phyloP scores from a whole-genome alignment of 2,797 vertebrate species.

The Argya squamiceps region DNA sequence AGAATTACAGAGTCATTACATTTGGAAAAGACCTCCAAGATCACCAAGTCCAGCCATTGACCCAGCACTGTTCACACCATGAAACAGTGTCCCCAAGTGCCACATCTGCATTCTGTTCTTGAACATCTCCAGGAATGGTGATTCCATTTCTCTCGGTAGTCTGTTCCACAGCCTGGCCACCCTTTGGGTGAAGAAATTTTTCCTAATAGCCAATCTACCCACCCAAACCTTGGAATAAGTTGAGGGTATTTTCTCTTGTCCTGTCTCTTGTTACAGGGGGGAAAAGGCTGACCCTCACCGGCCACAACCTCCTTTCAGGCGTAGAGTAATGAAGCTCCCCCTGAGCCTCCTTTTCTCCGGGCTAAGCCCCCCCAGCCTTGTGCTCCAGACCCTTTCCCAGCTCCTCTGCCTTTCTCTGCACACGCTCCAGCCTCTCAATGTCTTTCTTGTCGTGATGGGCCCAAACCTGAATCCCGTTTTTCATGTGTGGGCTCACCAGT shows the following conservation, averaged over 20 bases:
- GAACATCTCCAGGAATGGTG: background rate
- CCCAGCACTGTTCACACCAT: background rate
- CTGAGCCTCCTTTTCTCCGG: background rate
- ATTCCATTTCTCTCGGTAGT: background rate
- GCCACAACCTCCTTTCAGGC: background rate
- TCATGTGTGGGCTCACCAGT: background rate
- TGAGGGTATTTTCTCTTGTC: background rate
- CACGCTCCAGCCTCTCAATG: background rate
- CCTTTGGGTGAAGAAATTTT: background rate
- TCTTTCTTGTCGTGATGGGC: background rate
- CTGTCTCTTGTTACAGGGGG: background rate
- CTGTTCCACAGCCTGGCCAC: background rate
- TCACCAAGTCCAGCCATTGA: background rate
- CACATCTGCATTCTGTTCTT: background rate
- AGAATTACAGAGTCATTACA: background rate
- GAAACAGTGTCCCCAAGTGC: background rate
- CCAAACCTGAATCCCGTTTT: background rate
- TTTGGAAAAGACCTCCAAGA: background rate
- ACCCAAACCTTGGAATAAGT: background rate
- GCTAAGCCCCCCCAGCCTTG: background rate
- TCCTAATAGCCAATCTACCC: background rate
- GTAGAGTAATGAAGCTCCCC: too few relatives aligned
- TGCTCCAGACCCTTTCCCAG: background rate
- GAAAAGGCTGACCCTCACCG: accelerated
- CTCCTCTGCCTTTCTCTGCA: background rate